Evolutionary conservation across 2,113 vertebrate species (phyloP).

Genomic region (Rattus norvegicus): DNA sequence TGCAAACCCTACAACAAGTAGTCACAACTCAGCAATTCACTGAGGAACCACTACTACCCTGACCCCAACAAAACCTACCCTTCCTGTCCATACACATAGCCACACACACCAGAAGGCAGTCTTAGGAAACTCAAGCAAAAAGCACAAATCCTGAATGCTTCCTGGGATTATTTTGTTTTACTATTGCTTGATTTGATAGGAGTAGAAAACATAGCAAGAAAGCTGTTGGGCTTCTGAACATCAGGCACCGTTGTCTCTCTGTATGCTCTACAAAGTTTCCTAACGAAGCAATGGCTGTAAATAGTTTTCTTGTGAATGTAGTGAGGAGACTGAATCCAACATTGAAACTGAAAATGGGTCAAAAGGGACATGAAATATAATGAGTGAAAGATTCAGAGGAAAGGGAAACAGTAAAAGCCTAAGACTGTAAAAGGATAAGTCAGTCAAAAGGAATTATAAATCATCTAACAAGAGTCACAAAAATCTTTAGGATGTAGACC

Average conservation of each 20-base stretch:
- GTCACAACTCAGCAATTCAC: background rate
- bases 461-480: background rate
- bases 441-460: background rate
- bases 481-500: background rate
- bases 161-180: background rate
- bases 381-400: background rate
- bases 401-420: background rate
- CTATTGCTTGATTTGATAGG: background rate
- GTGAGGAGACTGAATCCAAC: background rate
- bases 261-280: background rate
- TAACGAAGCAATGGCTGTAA: background rate
- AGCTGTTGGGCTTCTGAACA: background rate
- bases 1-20: background rate
- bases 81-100: background rate
- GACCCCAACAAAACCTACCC: background rate
- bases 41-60: background rate
- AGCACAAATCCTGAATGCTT: accelerated
- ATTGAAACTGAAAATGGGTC: background rate
- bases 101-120: background rate
- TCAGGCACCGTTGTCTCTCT: background rate
- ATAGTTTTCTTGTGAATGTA: background rate
- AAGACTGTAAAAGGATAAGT: background rate
- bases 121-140: background rate
- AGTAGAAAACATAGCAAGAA: background rate
- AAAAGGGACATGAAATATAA: background rate